These are phyloP conservation scores for Chorisops tibialis DNA, from an alignment of 2,888 invertebrate species.

Conservation along the genomic window DNA sequence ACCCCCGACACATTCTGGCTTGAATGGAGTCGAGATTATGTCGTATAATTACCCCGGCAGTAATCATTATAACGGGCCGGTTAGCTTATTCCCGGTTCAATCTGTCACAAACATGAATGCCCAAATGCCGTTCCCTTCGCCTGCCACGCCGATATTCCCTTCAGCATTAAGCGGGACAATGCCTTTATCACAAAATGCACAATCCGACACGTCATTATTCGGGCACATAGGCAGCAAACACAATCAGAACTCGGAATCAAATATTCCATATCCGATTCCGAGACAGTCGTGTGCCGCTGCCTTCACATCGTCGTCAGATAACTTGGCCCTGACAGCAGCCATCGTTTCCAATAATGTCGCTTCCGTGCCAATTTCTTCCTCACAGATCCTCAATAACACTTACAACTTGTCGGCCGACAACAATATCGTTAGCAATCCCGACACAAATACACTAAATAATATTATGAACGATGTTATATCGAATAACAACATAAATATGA, in stretches of 20 bases:
- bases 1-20: slow-evolving; percentile 21
- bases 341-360: slow-evolving; percentile 65
- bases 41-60: slow-evolving; percentile 29
- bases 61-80: slow-evolving; percentile 34
- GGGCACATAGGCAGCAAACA: slow-evolving; percentile 14
- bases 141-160: slow-evolving; percentile 53
- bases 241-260: background rate
- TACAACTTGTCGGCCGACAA: slow-evolving; percentile 19
- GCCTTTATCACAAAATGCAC: slow-evolving; percentile 24
- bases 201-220: slow-evolving; percentile 23
- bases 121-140: slow-evolving; percentile 59
- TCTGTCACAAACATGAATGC: slow-evolving; percentile 29
- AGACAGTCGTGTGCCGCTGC: slow-evolving; percentile 57
- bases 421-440: slow-evolving; percentile 27
- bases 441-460: slow-evolving; percentile 38
- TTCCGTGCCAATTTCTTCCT: slow-evolving; percentile 42
- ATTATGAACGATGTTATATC: slow-evolving; percentile 35
- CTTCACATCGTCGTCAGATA: slow-evolving; percentile 78
- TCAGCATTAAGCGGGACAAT: slow-evolving; percentile 24
- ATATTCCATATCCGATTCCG: slow-evolving; percentile 26
- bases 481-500: slow-evolving; percentile 35
- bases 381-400: slow-evolving; percentile 37
- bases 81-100: slow-evolving; percentile 56
- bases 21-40: slow-evolving; percentile 32
- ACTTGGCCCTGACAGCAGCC: slow-evolving; percentile 75